These are phyloP conservation scores for Orchestes rusci DNA, from an alignment of 2,888 invertebrate species.

Conservation along the genomic window DNA sequence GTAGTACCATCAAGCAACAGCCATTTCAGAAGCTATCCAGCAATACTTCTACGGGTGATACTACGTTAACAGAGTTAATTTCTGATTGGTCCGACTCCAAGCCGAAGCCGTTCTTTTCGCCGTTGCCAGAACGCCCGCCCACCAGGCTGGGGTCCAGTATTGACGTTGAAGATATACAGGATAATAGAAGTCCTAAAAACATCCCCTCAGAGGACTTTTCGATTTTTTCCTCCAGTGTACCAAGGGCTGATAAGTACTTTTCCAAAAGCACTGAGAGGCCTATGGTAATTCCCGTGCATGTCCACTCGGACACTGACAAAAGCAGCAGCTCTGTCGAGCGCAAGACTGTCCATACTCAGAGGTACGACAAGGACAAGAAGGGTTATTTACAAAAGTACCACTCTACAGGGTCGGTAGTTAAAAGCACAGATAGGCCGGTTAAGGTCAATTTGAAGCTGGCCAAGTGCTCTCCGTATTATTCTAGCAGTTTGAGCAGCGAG, in stretches of 20 bases:
- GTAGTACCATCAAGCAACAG: constrained; percentile 56
- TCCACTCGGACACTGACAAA: constrained; percentile 44
- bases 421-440: constrained; percentile 41
- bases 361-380: constrained; percentile 41
- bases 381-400: constrained; percentile 38
- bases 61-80: constrained; percentile 56
- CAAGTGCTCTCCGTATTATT: constrained; percentile 68
- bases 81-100: constrained; percentile 69
- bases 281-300: constrained; percentile 47
- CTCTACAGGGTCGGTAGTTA: constrained; percentile 25
- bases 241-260: constrained; percentile 33
- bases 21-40: constrained; percentile 43
- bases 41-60: constrained; percentile 38
- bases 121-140: constrained; percentile 30
- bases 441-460: constrained; percentile 50
- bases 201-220: constrained; percentile 41
- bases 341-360: constrained; percentile 39
- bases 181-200: constrained; percentile 39
- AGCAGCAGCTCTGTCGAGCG: constrained; percentile 49
- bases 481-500: constrained; percentile 67
- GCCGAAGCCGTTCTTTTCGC: constrained; percentile 44
- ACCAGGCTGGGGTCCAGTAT: constrained; percentile 39
- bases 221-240: constrained; percentile 29
- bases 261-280: constrained; percentile 49
- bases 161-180: constrained; percentile 37